Conservation (phyloP, 2,113 vertebrate species). For the Hystrix brachyura region DNA sequence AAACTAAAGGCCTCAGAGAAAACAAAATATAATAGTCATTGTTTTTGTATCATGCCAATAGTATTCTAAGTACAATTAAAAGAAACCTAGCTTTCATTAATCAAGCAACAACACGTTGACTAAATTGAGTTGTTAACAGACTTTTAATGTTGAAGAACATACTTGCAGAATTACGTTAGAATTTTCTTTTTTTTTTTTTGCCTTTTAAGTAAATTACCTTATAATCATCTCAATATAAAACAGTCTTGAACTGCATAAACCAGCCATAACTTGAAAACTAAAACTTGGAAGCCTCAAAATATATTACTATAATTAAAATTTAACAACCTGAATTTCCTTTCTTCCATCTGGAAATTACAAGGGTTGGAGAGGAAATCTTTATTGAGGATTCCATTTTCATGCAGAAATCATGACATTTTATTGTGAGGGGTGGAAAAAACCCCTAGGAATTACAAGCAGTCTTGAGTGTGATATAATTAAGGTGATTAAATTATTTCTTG, state of each 20-base stretch:
- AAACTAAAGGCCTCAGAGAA: slow-evolving; percentile 45
- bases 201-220: slow-evolving; percentile 68
- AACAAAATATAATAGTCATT: slow-evolving; percentile 27
- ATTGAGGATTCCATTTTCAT: background rate
- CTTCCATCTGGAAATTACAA: slow-evolving; percentile 41
- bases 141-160: slow-evolving; percentile 55
- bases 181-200: background rate
- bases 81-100: slow-evolving; percentile 46
- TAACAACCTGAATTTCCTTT: slow-evolving; percentile 8
- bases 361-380: background rate
- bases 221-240: slow-evolving; percentile 68
- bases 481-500: background rate
- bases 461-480: background rate
- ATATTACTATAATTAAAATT: slow-evolving; percentile 49
- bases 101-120: slow-evolving; percentile 67
- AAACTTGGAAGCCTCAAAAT: slow-evolving; percentile 51
- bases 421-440: background rate
- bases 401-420: slow-evolving; percentile 23
- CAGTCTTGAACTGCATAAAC: slow-evolving; percentile 39
- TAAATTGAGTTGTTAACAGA: slow-evolving; percentile 50
- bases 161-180: slow-evolving; percentile 60
- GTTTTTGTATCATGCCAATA: slow-evolving; percentile 45
- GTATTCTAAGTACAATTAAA: slow-evolving; percentile 28
- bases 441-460: background rate
- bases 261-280: slow-evolving; percentile 70